These are phyloP conservation scores for Crypturellus tataupa DNA, from an alignment of 2,797 vertebrate genomes.

Conservation along the genomic window DNA sequence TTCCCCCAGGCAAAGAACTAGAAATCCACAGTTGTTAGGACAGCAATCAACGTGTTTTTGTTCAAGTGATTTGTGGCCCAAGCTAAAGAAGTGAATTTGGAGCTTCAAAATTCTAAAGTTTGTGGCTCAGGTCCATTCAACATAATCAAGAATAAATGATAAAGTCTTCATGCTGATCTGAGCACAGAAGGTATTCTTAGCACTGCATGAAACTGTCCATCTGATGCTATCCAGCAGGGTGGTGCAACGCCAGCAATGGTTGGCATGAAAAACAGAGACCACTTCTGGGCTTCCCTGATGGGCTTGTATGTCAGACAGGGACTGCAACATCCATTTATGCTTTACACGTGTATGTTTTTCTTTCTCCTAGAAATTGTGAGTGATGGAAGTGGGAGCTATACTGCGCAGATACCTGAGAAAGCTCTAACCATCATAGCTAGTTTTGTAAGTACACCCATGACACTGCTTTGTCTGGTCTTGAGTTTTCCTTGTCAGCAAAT, in stretches of 20 bases:
- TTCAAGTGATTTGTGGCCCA: background rate
- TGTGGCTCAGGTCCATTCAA: background rate
- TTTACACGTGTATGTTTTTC: background rate
- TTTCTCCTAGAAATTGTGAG: background rate
- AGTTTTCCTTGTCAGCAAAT: background rate
- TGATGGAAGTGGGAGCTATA: background rate
- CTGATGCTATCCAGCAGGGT: background rate
- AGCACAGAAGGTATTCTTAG: background rate
- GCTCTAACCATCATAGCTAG: background rate
- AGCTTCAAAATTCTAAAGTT: background rate
- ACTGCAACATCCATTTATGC: background rate
- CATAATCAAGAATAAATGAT: background rate
- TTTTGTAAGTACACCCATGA: background rate
- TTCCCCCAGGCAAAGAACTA: background rate
- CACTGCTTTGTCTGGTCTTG: background rate
- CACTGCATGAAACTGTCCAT: background rate
- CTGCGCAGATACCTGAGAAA: background rate
- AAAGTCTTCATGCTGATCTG: background rate
- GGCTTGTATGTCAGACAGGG: background rate
- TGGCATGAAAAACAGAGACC: background rate
- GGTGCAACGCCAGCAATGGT: background rate
- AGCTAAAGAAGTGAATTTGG: background rate
- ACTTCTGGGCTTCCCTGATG: background rate
- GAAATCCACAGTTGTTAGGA: constrained; percentile 4
- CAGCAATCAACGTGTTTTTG: background rate